phyloP scores from a whole-genome alignment of 2,797 vertebrate genomes.

The Sebastes goodei region DNA sequence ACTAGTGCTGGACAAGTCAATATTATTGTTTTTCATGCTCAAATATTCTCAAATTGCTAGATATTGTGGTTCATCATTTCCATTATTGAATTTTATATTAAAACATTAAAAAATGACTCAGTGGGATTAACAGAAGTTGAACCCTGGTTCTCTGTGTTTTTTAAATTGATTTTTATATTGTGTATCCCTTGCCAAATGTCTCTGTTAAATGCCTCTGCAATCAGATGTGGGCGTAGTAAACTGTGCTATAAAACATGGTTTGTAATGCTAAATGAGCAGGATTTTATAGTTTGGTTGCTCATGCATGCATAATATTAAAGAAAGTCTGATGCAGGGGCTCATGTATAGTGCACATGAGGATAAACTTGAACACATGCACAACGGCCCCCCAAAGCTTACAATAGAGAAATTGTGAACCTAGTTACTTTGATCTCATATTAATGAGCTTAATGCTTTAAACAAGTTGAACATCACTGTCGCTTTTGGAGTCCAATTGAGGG shows the following conservation, averaged over 20 bases:
- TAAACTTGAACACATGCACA: neutral
- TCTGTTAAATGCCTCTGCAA: neutral
- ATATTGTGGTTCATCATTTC: neutral
- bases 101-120: neutral
- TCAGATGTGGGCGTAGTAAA: neutral
- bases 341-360: neutral
- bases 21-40: neutral
- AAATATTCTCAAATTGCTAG: neutral
- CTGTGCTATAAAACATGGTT: neutral
- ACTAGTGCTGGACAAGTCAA: neutral
- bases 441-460: neutral
- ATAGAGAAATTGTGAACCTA: conserved; percentile 10
- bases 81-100: neutral
- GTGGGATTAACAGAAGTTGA: neutral
- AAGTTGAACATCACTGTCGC: neutral
- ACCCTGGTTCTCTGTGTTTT: neutral
- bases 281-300: neutral
- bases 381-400: neutral
- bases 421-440: conserved; percentile 54
- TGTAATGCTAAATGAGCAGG: neutral
- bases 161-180: neutral
- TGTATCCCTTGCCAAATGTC: neutral
- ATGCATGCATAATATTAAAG: neutral
- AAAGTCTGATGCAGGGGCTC: neutral
- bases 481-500: neutral